Evolutionary conservation across 2,888 invertebrate species (phyloP).

Genomic region (Diloba caeruleocephala): DNA sequence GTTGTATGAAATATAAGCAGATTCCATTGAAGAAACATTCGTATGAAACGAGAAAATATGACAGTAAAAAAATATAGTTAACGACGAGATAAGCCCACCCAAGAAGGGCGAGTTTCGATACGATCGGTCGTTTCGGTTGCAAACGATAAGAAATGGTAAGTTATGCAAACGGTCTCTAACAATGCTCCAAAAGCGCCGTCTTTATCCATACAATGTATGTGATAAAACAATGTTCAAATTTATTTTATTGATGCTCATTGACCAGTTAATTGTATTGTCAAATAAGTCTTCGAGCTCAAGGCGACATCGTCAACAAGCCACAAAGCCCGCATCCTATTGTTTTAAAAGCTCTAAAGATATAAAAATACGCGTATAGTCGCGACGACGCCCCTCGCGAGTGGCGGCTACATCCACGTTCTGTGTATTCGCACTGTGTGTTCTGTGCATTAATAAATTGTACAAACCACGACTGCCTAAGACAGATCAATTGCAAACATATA

Average conservation of each 20-base stretch:
- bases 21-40: slow-evolving; percentile 19
- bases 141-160: slow-evolving; percentile 58
- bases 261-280: slow-evolving; percentile 72
- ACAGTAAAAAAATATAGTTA: slow-evolving; percentile 32
- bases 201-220: slow-evolving; percentile 24
- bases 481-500: too few species aligned
- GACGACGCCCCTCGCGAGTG: slow-evolving; percentile 38
- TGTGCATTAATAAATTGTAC: slow-evolving; percentile 16
- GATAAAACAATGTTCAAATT: slow-evolving; percentile 36
- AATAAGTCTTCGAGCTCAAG: slow-evolving; percentile 64
- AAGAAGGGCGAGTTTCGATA: too few species aligned
- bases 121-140: slow-evolving; percentile 55
- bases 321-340: slow-evolving; percentile 81
- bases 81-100: slow-evolving; percentile 49
- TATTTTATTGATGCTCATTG: slow-evolving; percentile 60
- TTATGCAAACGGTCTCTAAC: slow-evolving; percentile 26
- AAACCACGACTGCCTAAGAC: too few species aligned
- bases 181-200: slow-evolving; percentile 21
- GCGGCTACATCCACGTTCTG: too few species aligned
- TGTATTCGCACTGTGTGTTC: too few species aligned
- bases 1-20: slow-evolving; percentile 14
- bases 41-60: slow-evolving; percentile 26
- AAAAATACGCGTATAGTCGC: slow-evolving; percentile 48
- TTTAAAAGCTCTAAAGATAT: slow-evolving; percentile 70
- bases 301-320: slow-evolving; percentile 60